These are phyloP conservation scores for Lynx canadensis DNA, from an alignment of 2,113 vertebrate genomes.

Conservation along the genomic window DNA sequence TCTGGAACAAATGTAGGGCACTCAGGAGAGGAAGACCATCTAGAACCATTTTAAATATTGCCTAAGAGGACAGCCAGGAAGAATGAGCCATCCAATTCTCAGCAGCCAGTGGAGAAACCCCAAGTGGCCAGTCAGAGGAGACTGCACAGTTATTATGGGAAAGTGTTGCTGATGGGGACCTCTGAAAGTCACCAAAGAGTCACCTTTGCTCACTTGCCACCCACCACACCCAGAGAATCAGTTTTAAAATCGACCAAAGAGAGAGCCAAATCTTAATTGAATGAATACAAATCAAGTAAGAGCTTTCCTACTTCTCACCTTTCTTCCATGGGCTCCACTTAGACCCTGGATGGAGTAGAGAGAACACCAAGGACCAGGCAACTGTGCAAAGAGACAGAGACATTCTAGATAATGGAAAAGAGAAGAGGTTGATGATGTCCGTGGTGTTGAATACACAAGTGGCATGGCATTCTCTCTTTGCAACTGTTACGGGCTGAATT, in stretches of 20 bases:
- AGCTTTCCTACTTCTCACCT: background rate
- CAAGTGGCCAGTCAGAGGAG: background rate
- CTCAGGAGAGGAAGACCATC: background rate
- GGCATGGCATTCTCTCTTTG: background rate
- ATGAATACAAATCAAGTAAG: background rate
- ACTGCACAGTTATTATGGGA: background rate
- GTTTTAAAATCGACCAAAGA: background rate
- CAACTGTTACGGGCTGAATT: background rate
- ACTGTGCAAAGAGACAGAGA: background rate
- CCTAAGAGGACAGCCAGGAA: background rate
- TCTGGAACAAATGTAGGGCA: background rate
- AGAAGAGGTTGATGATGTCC: background rate
- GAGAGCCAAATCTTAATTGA: background rate
- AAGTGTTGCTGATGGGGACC: background rate
- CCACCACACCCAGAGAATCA: background rate
- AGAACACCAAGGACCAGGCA: background rate
- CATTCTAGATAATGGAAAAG: background rate
- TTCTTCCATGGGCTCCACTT: background rate
- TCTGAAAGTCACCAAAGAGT: background rate
- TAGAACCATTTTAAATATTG: background rate
- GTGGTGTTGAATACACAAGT: background rate
- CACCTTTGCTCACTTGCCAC: background rate
- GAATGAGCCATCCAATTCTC: no score
- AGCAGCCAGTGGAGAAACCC: background rate
- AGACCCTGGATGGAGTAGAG: background rate